These are phyloP conservation scores for Spinibarbus caldwelli DNA, from an alignment of 2,797 vertebrate genomes.

Conservation along the genomic window DNA sequence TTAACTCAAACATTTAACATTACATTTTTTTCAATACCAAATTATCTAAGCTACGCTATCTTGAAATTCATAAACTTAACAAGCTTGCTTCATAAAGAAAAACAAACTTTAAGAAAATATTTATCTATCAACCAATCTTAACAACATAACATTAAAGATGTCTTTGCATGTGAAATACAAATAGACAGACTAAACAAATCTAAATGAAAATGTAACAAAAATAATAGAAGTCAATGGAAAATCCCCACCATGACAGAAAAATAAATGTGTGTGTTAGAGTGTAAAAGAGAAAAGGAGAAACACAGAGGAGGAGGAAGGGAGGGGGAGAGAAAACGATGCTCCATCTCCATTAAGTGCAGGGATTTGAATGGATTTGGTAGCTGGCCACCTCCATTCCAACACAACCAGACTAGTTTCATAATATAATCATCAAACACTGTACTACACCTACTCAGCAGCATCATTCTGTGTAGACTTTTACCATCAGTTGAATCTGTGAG, in stretches of 20 bases:
- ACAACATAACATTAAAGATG: not conserved
- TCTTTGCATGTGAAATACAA: not conserved
- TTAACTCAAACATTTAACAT: not conserved
- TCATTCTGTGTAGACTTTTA: conserved; percentile 1
- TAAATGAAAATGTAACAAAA: conserved; percentile 5
- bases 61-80: not conserved
- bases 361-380: conserved; percentile 60
- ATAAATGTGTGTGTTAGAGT: not conserved
- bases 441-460: not conserved
- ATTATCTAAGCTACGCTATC: not conserved
- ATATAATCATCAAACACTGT: conserved; percentile 45
- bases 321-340: conserved; percentile 26
- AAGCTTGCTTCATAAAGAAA: not conserved
- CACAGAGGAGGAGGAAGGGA: conserved; percentile 33
- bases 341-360: conserved; percentile 47
- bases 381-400: conserved; percentile 25
- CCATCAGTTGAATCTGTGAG: not conserved
- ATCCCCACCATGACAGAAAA: not conserved
- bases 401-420: conserved; percentile 46
- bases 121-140: not conserved
- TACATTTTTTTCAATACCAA: not conserved
- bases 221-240: not conserved
- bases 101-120: not conserved
- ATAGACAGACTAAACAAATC: not conserved
- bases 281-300: conserved; percentile 11